Evolutionary conservation across 2,888 invertebrate genomes (phyloP).

Genomic region (Eurois occulta): DNA sequence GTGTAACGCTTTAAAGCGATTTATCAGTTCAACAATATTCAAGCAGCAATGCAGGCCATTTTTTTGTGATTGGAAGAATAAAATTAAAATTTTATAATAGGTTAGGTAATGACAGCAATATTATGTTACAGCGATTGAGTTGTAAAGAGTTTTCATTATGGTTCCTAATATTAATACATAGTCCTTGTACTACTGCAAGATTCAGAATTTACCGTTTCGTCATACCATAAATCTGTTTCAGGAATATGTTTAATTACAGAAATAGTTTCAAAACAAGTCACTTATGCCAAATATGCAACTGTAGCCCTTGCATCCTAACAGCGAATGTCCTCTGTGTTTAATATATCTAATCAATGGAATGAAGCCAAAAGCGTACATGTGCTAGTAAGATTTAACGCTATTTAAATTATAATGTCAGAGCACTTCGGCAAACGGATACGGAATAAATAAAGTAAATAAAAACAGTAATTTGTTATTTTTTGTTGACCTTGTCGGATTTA

Average conservation of each 20-base stretch:
- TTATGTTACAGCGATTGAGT: neutral
- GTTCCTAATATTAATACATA: neutral
- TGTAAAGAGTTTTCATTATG: neutral
- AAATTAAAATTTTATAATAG: too few species aligned
- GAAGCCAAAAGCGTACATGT: constrained; percentile 63
- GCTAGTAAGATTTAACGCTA: constrained; percentile 32
- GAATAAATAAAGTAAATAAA: constrained; percentile 37
- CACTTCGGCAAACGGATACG: constrained; percentile 18
- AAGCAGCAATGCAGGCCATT: neutral
- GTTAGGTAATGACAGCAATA: neutral
- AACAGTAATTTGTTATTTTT: constrained; percentile 19
- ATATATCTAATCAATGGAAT: constrained; percentile 66
- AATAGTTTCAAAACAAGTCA: constrained; percentile 45
- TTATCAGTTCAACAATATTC: neutral
- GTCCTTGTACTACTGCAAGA: neutral
- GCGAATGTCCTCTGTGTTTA: constrained; percentile 52
- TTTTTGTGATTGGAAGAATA: neutral
- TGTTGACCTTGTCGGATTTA: constrained; percentile 35
- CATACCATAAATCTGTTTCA: neutral
- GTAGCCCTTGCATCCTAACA: constrained; percentile 48
- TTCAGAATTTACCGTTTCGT: neutral
- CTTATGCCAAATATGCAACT: constrained; percentile 55
- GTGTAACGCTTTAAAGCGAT: neutral
- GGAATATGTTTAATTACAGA: constrained; percentile 43
- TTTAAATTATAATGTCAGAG: constrained; percentile 29